Percentiles rank a stretch among this genome's conserved stretches.
These are phyloP conservation scores for Myotis davidii DNA, from an alignment of 2,113 vertebrate genomes.

Conservation along the genomic window DNA sequence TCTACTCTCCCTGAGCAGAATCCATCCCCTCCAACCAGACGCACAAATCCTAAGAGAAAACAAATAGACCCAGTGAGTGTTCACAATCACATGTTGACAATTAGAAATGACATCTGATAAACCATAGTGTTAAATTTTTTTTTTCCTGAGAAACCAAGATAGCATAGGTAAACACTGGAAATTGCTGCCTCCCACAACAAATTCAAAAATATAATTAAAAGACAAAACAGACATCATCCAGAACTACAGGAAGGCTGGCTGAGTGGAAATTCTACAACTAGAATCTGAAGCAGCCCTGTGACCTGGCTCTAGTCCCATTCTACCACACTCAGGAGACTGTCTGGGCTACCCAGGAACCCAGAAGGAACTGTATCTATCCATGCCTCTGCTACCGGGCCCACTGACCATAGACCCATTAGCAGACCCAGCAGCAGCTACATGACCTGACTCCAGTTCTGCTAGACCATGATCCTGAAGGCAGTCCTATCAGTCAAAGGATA, in stretches of 20 bases:
- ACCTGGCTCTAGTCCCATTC: background rate
- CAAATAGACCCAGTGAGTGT: background rate
- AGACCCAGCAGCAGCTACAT: too few relatives aligned
- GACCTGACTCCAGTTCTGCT: too few relatives aligned
- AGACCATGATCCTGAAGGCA: background rate
- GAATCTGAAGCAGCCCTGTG: background rate
- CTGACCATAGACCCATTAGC: background rate
- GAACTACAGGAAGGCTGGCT: too few relatives aligned
- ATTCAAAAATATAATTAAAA: too few relatives aligned
- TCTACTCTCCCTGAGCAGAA: constrained; percentile 43
- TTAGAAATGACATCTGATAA: background rate
- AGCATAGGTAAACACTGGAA: too few relatives aligned
- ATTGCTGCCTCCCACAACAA: too few relatives aligned
- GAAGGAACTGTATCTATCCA: background rate
- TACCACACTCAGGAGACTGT: background rate
- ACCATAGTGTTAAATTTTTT: background rate
- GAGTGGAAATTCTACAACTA: too few relatives aligned
- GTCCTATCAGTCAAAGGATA: background rate
- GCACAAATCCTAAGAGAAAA: constrained; percentile 54
- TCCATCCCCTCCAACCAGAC: background rate
- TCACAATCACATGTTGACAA: background rate
- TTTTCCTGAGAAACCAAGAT: too few relatives aligned
- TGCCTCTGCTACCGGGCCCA: background rate
- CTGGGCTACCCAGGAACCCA: background rate
- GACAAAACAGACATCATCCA: too few relatives aligned